These are phyloP conservation scores for Stictonetta naevosa DNA, from an alignment of 2,113 vertebrate species.

Conservation along the genomic window DNA sequence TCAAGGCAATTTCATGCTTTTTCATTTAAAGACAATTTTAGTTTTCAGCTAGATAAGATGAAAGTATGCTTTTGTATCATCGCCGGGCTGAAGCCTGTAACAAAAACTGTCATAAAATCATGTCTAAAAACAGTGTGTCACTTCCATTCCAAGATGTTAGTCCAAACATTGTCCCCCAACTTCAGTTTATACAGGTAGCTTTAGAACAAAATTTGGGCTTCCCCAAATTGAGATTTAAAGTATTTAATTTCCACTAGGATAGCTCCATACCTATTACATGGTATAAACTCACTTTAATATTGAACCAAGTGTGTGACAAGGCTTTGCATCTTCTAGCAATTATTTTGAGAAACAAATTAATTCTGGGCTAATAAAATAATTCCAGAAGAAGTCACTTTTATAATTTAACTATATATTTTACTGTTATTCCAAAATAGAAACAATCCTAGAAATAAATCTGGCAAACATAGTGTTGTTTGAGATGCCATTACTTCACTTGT, in stretches of 20 bases:
- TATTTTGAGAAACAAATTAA: background rate
- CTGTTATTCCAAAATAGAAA: background rate
- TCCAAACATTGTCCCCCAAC: background rate
- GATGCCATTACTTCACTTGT: background rate
- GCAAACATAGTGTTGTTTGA: background rate
- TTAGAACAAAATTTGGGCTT: background rate
- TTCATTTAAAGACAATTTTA: conserved; percentile 43
- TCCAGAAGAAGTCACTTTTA: background rate
- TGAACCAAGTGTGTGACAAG: background rate
- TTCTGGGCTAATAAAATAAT: background rate
- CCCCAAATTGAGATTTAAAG: background rate
- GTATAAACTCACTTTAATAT: background rate
- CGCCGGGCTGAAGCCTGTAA: background rate
- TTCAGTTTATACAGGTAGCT: background rate
- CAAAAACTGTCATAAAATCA: background rate
- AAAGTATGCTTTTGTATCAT: background rate
- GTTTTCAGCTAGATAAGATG: background rate
- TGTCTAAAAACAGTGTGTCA: background rate
- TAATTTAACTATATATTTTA: background rate
- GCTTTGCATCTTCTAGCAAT: background rate
- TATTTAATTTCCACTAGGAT: background rate
- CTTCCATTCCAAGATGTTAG: conserved; percentile 10
- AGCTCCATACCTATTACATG: background rate
- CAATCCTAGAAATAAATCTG: background rate
- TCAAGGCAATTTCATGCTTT: background rate